Conservation (phyloP, 2,888 invertebrate genomes). For the Camponotus fellah region DNA sequence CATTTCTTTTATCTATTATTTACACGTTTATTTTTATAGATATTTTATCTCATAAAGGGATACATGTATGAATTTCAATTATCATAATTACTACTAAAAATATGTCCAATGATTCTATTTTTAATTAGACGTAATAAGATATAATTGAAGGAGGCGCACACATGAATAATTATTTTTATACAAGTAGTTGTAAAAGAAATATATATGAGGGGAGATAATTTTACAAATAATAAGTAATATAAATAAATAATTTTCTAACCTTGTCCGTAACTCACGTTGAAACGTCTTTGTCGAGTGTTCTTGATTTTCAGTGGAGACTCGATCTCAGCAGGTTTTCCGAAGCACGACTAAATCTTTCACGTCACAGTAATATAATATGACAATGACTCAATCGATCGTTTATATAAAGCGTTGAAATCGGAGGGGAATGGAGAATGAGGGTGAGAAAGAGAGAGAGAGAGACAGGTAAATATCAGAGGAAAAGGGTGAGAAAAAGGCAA, state of each 20-base stretch:
- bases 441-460: neutral
- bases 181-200: neutral
- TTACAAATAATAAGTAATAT: neutral
- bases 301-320: neutral
- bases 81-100: neutral
- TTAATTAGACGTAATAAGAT: neutral
- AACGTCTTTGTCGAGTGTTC: constrained; percentile 15
- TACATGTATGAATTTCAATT: too few relatives aligned
- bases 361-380: constrained; percentile 35
- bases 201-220: neutral
- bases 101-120: neutral
- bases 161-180: neutral
- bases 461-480: neutral
- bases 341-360: constrained; percentile 42
- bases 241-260: constrained; percentile 21
- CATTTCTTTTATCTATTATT: neutral
- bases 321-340: constrained; percentile 23
- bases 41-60: constrained; percentile 1
- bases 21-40: neutral
- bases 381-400: constrained; percentile 14
- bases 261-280: constrained; percentile 28
- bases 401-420: neutral
- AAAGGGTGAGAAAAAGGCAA: neutral
- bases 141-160: neutral
- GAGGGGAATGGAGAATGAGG: neutral